Base-by-base conservation (phyloP, 1,140 invertebrate genomes). In the Drosophila malerkotliana region DNA sequence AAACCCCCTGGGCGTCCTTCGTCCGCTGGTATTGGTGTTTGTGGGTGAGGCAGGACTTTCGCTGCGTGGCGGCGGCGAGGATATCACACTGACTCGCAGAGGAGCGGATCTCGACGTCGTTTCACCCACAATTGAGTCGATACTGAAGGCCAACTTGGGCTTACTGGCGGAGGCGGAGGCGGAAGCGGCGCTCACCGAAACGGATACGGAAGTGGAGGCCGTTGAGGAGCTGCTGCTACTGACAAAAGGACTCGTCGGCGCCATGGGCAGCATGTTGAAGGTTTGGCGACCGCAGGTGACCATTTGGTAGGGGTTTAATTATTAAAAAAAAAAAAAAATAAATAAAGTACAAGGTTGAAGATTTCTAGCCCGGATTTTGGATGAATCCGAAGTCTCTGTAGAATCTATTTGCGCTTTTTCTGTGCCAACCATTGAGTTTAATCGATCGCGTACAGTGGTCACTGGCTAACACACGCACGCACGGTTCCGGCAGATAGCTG, bases 101-200 rank as follows among this genome's bases (percentile, higher is more conserved):
- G 79, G 71, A 39, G 67, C 41, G 1, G 59, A 53, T n/a, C 59
- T 37, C 26, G 91, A 91, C 89, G 77, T 75, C 54, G 87, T 71
- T 30, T 71, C 68, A 60, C 97, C 97, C 51, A 98, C 97, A 75
- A 98, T 97, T 78, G 97, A 98, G 92, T 98, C 98, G 91, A 98
- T 98, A 84, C 96, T 97, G 91, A 98, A 98, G 87, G 97, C 97
- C 90, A 98, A 96, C 93, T 98, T 98, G 47, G 97, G 97, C 93
- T 97, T 98, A 62, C 96, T 95, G 88, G 48, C 48, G 30, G 41
- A 57, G 7, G 54, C 39, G 44, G 85, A 78, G 45, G 78, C 64
- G 52, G 54, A 59, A 59, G 45, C 44, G 51, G 55, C 51, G 52
- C 48, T 44, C 4, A 48, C 56, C 7, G 73, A 49, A 12, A 71